Percentiles rank a stretch among this genome's conserved stretches.
phyloP scores from a whole-genome alignment of 2,797 vertebrate genomes.

The Cetoscarus ocellatus region DNA sequence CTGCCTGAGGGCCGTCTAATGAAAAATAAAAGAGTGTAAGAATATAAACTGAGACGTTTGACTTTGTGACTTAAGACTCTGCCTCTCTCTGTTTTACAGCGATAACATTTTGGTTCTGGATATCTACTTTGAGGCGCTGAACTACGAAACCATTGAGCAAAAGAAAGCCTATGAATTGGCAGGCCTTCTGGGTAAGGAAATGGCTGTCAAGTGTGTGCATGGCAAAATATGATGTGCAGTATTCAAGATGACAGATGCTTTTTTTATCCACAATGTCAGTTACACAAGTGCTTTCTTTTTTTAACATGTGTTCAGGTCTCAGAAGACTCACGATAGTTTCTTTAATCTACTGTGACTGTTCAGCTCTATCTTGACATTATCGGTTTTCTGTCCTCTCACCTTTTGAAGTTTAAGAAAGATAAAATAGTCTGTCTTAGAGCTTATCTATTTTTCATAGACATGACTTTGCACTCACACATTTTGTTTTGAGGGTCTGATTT shows the following conservation, averaged over 20 bases:
- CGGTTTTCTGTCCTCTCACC: constrained; percentile 34
- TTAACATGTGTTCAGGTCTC: constrained; percentile 43
- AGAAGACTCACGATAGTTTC: constrained; percentile 43
- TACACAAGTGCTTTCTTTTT: constrained; percentile 44
- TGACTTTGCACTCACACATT: neutral
- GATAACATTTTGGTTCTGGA: constrained; percentile 99
- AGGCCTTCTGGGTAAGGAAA: constrained; percentile 93
- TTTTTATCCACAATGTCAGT: constrained; percentile 58
- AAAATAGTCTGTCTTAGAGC: neutral
- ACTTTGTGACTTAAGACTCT: constrained; percentile 28
- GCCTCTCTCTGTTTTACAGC: constrained; percentile 79
- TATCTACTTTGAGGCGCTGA: constrained; percentile 98
- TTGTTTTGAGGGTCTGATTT: neutral
- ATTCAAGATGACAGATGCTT: constrained; percentile 45
- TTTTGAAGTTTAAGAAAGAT: constrained; percentile 13
- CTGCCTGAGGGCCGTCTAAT: constrained; percentile 32
- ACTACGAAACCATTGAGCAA: constrained; percentile 99
- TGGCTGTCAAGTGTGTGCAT: constrained; percentile 40
- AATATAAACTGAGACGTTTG: constrained; percentile 23
- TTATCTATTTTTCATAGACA: neutral
- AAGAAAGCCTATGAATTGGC: constrained; percentile 98
- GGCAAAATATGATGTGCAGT: constrained; percentile 39
- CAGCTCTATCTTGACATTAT: constrained; percentile 8
- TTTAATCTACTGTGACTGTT: constrained; percentile 40
- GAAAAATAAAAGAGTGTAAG: constrained; percentile 20